Base-by-base conservation (phyloP, 2,797 vertebrate species). In the Echiichthys vipera region DNA sequence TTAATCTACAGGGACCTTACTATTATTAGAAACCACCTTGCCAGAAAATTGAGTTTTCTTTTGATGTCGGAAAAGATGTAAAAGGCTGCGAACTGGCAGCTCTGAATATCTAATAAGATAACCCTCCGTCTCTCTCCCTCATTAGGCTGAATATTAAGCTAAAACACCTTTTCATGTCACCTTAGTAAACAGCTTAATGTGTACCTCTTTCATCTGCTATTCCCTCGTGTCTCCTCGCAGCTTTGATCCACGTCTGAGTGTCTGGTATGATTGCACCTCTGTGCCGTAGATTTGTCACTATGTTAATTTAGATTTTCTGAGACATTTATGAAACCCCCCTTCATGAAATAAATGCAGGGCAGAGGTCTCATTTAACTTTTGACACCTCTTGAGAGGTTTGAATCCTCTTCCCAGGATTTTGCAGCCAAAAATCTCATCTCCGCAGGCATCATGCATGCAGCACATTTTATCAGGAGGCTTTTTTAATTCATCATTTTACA, bases 121-220 rank as follows among this genome's bases (percentile, higher is more conserved):
- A 91, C 79, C 92, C 78, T 77, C 54, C 80, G 62, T 77, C 64
- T 91, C 80, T 89, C 83, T 76, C 89, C 88, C 94, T 95, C 95
- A 96, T 97, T 96, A 96, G 91, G 90, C 86, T 88, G 91, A 92
- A 93, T 87, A 73, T 81, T 89, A 93, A 92, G 94, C 94, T 95
- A 95, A 93, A 92, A 94, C 92, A 94, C 92, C 92, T 95, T 96
- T 95, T 96, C 95, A 95, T 95, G 92, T 95, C 93, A 92, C 95
- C 93, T 95, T 94, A 92, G 91, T 95, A 95, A 92, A 90, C 88
- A 91, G 93, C 90, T 94, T 94, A 93, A 94, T 95, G 95, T 93
- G 88, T 85, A 29, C 87, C 91, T 91, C 95, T 96, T 96, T 96
- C 94, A 96, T 97, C 95, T 95, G 81, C 81, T 88, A 81, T 93